These are phyloP conservation scores for Selenia dentaria DNA, from an alignment of 2,888 invertebrate species.

Conservation along the genomic window DNA sequence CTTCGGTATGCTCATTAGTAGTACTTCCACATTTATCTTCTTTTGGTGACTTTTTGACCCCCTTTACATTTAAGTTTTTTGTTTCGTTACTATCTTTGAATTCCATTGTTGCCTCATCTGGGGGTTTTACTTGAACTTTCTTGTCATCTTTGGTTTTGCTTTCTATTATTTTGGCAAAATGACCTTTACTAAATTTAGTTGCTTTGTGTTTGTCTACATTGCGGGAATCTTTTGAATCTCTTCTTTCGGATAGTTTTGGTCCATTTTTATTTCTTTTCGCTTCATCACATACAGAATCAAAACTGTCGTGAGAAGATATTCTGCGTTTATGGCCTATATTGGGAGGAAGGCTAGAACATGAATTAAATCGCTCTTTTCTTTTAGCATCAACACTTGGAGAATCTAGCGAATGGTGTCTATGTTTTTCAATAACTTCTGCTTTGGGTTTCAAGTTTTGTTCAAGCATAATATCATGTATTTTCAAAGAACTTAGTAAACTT, in stretches of 20 bases:
- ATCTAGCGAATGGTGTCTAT: slow-evolving; percentile 77
- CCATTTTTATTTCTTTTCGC: slow-evolving; percentile 86
- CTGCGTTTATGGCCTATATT: slow-evolving; percentile 89
- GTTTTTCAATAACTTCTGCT: slow-evolving; percentile 66
- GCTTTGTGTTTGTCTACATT: slow-evolving; percentile 71
- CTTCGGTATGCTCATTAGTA: slow-evolving; percentile 52
- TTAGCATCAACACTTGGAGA: slow-evolving; percentile 75
- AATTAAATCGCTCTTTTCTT: slow-evolving; percentile 86
- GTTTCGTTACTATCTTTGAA: slow-evolving; percentile 55
- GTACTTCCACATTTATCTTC: slow-evolving; percentile 54
- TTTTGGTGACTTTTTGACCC: slow-evolving; percentile 54
- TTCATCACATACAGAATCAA: slow-evolving; percentile 84
- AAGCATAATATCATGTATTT: slow-evolving; percentile 31
- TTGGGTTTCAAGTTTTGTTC: slow-evolving; percentile 54
- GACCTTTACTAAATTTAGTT: slow-evolving; percentile 85
- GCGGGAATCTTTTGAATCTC: slow-evolving; percentile 89
- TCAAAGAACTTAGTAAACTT: slow-evolving; percentile 36
- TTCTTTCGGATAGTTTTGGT: slow-evolving; percentile 82
- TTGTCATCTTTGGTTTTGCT: slow-evolving; percentile 86
- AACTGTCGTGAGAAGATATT: slow-evolving; percentile 90
- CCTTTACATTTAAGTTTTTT: slow-evolving; percentile 47
- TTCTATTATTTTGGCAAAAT: slow-evolving; percentile 83
- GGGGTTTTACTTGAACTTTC: slow-evolving; percentile 80
- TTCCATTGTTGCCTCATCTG: slow-evolving; percentile 69
- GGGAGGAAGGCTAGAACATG: slow-evolving; percentile 85